Evolutionary conservation across 1,140 invertebrate species (phyloP), one percentile per base, ranked within the genome.

Genomic region (Arctopsyche grandis): DNA sequence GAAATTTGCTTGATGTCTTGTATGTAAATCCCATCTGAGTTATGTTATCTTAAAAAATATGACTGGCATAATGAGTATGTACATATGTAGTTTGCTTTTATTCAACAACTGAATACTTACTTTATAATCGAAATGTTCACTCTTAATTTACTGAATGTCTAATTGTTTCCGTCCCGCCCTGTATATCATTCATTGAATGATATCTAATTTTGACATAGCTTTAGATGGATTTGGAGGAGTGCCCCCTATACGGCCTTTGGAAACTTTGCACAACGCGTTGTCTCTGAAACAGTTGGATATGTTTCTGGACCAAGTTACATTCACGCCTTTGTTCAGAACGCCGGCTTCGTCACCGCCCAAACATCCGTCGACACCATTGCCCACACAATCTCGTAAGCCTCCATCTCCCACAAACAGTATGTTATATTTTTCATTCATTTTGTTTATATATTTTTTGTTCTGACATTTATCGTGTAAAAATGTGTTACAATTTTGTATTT

Each of bases 201-300:
- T n/a, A 19, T 60, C 0, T 21, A 24, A 1, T 24, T n/a, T n/a
- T n/a, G n/a, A n/a, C n/a, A 12, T 63, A 83, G 82, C 78, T 48
- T 82, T 95, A 83, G 94, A 95, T 87, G 95, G 94, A 48, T 95
- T 94, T 85, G 94, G 94, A 26, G 94, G 96, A 82, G 97, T 98
- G 60, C 97, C 97, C 46, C 93, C 96, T 0, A 97, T 99, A 81
- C 91, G 97, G 66, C 97, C 97, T 0, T 85, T 99, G 84, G 97
- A 99, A 88, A 99, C 98, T 1, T 88, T 99, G 43, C 97, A 99
- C 88, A 99, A 99, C 88, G 95, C 97, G 29, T 87, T 99, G 79
- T 98, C 97, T 26, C 89, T 98, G 81, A 92, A 93, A 46, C 96
- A 99, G 85, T 86, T 99, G 81, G 97, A 98, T 85, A 88, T 88